Percentiles rank a stretch among this genome's conserved stretches.
Evolutionary conservation across 2,888 invertebrate species (phyloP).

Genomic region (Pristionchus fissidentatus): DNA sequence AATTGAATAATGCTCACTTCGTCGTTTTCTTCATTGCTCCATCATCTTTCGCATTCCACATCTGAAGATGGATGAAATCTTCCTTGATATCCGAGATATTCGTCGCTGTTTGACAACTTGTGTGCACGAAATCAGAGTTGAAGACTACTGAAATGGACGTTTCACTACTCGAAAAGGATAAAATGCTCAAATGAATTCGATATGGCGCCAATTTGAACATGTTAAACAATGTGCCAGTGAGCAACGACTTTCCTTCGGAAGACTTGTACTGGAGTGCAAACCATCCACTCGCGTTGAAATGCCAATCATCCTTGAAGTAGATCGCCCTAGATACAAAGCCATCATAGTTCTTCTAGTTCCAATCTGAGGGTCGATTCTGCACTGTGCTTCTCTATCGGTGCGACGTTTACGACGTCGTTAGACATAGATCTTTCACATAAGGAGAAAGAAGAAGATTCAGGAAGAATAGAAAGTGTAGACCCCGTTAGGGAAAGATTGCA

Average conservation of each 20-base stretch:
- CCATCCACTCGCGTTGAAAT: constrained; percentile 32
- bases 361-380: background rate
- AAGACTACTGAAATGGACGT: background rate
- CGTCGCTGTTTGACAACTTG: background rate
- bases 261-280: background rate
- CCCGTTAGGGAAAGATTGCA: background rate
- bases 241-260: background rate
- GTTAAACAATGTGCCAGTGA: background rate
- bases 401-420: background rate
- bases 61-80: constrained; percentile 39
- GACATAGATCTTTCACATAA: too few species aligned
- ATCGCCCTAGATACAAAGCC: background rate
- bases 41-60: constrained; percentile 34
- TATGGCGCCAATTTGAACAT: background rate
- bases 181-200: too few species aligned
- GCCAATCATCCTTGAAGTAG: constrained; percentile 30
- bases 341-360: background rate
- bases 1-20: too few species aligned
- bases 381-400: background rate
- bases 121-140: constrained; percentile 44
- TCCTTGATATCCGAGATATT: background rate
- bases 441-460: too few species aligned
- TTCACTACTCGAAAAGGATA: background rate
- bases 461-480: background rate
- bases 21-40: background rate